Conservation (phyloP, 1,140 invertebrate species). For the Sitobion miscanthi region DNA sequence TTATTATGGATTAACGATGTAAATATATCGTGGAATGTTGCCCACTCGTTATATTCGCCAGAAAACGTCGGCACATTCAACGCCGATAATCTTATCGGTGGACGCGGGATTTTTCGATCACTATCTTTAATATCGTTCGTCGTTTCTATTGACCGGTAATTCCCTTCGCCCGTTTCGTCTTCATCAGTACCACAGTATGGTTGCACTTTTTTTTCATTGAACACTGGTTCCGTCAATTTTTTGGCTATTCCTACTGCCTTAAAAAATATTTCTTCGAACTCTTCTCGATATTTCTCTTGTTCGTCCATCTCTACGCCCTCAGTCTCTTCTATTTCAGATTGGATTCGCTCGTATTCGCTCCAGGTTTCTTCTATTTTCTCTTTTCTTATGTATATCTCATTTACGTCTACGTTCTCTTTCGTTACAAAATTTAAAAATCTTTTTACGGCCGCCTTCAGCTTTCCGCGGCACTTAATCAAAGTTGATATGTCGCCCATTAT, state of each 20-base stretch:
- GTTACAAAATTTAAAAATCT: constrained; percentile 19
- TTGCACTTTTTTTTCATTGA: neutral
- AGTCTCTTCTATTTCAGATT: neutral
- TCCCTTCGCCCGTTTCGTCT: neutral
- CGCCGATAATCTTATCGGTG: neutral
- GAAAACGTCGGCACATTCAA: neutral
- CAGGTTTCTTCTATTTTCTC: neutral
- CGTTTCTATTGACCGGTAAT: neutral
- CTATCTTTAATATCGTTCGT: neutral
- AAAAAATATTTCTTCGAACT: neutral
- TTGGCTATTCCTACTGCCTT: neutral
- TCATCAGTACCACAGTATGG: neutral
- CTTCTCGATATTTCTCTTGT: neutral
- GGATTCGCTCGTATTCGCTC: neutral
- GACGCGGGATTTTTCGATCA: neutral
- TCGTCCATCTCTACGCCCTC: neutral
- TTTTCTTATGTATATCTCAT: neutral
- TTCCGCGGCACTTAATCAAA: neutral
- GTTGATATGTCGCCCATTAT: neutral
- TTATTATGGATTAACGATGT: neutral
- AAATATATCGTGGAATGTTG: constrained; percentile 12
- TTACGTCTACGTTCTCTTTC: neutral
- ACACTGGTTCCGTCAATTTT: neutral
- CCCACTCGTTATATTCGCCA: neutral
- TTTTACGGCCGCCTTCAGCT: neutral